Percentiles rank a stretch among this genome's conserved stretches.
Conservation (phyloP, 2,113 vertebrate genomes). For the Maccullochella peelii region DNA sequence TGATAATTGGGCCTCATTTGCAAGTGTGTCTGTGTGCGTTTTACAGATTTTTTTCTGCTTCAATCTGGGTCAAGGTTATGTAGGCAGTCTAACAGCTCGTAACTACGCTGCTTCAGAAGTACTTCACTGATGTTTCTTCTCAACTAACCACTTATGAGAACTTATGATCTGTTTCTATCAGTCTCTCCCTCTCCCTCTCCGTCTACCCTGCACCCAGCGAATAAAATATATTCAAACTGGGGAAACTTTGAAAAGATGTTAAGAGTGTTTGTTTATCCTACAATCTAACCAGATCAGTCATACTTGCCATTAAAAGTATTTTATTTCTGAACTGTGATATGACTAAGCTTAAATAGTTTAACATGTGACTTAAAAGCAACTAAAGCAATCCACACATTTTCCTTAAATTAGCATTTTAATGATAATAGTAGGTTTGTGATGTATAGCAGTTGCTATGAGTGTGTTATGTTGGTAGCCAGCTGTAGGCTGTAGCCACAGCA, state of each 20-base stretch:
- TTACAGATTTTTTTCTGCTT: constrained; percentile 32
- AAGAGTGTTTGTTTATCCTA: neutral
- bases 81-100: constrained; percentile 7
- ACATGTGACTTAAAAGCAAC: too few relatives aligned
- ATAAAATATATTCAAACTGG: neutral
- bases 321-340: neutral
- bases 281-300: neutral
- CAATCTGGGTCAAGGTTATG: constrained; percentile 80
- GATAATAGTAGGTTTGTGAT: neutral
- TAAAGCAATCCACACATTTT: neutral
- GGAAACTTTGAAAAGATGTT: neutral
- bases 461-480: neutral
- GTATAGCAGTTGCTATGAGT: too few relatives aligned
- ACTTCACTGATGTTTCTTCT: constrained; percentile 16
- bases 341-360: too few relatives aligned
- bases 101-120: neutral
- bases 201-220: neutral
- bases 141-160: neutral
- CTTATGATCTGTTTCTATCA: neutral
- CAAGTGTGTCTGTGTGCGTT: constrained; percentile 43
- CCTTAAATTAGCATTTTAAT: neutral
- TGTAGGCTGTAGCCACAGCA: neutral
- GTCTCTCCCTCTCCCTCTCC: neutral
- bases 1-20: constrained; percentile 52
- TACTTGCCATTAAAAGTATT: neutral